Percentiles rank a stretch among this genome's conserved stretches.
Conservation (phyloP, 2,888 invertebrate genomes). For the Steinernema scapterisci region DNA sequence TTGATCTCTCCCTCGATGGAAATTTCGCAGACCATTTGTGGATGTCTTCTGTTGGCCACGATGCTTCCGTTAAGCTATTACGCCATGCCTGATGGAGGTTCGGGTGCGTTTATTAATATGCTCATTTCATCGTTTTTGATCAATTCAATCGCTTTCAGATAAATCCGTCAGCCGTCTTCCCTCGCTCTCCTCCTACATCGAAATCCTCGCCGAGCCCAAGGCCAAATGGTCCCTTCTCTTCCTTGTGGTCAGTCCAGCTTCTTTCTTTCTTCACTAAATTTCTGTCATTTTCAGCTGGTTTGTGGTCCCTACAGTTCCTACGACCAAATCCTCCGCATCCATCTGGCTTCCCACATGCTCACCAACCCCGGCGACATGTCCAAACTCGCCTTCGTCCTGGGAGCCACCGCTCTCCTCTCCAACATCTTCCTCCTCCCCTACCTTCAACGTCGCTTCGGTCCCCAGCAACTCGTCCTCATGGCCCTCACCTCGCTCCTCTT, state of each 20-base stretch:
- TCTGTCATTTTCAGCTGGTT: constrained; percentile 42
- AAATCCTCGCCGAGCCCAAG: constrained; percentile 47
- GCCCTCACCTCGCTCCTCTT: constrained; percentile 45
- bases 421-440: constrained; percentile 53
- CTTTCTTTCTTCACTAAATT: neutral
- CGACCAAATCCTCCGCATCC: constrained; percentile 55
- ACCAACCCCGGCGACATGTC: constrained; percentile 53
- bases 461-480: constrained; percentile 49
- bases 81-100: constrained; percentile 47
- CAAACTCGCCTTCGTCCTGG: constrained; percentile 50
- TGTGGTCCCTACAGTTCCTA: constrained; percentile 59
- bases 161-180: constrained; percentile 28
- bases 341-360: constrained; percentile 50
- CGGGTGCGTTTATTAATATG: neutral
- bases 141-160: too few relatives aligned
- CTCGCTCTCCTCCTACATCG: constrained; percentile 39
- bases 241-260: constrained; percentile 50
- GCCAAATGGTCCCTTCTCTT: constrained; percentile 47
- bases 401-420: constrained; percentile 52
- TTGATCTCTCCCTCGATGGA: constrained; percentile 47
- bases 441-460: constrained; percentile 48
- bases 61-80: constrained; percentile 43
- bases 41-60: constrained; percentile 42
- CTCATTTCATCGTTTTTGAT: too few relatives aligned
- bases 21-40: constrained; percentile 50